Evolutionary conservation across 1,140 invertebrate genomes (phyloP).

Genomic region (Glomeris maerens): DNA sequence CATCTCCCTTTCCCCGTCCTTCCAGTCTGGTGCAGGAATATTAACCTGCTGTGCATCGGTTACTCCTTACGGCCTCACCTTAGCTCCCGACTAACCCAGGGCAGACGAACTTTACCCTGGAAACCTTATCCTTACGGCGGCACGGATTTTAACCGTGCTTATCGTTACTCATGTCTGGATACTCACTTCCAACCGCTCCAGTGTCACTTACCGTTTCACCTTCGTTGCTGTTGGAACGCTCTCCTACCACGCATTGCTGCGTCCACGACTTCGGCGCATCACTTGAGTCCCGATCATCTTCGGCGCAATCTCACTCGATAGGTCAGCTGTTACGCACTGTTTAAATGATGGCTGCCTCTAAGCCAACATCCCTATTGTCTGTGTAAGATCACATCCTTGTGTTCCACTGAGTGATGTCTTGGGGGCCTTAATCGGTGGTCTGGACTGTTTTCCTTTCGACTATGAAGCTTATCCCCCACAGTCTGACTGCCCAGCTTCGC

Average conservation of each 20-base stretch:
- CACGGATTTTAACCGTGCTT: no score
- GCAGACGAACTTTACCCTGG: no score
- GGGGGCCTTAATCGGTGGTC: no score
- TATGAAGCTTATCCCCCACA: no score
- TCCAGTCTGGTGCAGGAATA: no score
- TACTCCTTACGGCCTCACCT: no score
- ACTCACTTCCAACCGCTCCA: neutral
- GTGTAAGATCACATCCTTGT: slow-evolving; percentile 23
- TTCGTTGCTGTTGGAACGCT: neutral
- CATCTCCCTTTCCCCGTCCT: no score
- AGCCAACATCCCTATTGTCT: slow-evolving; percentile 79
- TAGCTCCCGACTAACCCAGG: no score
- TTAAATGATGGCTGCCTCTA: slow-evolving; percentile 79
- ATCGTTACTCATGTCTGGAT: neutral
- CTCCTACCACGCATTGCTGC: slow-evolving; percentile 33
- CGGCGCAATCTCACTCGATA: slow-evolving; percentile 74
- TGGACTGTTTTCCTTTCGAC: no score
- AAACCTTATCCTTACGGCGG: no score
- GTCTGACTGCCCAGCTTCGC: no score
- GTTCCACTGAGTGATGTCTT: slow-evolving; percentile 36
- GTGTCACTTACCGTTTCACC: neutral
- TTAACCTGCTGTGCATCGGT: no score
- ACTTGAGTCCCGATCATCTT: slow-evolving; percentile 79
- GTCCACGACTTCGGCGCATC: slow-evolving; percentile 53
- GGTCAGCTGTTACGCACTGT: slow-evolving; percentile 81